Conservation (phyloP, 2,797 vertebrate species). For the Ceryle rudis region DNA sequence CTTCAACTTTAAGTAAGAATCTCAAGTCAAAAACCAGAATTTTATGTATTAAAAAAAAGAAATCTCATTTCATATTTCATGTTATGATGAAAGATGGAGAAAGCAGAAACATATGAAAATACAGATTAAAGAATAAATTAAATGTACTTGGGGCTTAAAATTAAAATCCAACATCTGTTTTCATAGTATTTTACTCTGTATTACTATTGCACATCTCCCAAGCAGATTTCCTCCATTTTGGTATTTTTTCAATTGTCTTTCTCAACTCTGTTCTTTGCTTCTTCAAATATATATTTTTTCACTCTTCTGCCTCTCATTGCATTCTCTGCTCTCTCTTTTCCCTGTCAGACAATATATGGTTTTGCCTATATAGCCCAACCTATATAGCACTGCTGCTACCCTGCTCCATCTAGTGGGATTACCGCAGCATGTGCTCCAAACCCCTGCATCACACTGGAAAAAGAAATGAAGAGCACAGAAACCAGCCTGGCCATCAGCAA, state of each 20-base stretch:
- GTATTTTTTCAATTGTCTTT: not conserved
- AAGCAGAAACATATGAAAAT: not conserved
- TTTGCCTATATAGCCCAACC: not conserved
- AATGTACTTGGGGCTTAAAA: not conserved
- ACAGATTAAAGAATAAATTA: not conserved
- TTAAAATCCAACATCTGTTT: not conserved
- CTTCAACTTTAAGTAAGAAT: not conserved
- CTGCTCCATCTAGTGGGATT: conserved; percentile 25
- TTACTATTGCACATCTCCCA: not conserved
- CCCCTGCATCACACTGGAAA: rapidly evolving
- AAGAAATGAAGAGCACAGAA: not conserved
- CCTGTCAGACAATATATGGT: not conserved
- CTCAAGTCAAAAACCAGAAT: not conserved
- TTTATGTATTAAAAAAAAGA: not conserved
- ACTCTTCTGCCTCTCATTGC: not conserved
- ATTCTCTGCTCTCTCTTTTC: not conserved
- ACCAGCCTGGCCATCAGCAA: not conserved
- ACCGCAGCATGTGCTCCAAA: not conserved
- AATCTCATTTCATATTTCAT: not conserved
- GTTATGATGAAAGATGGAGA: not conserved
- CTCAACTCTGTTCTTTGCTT: not conserved
- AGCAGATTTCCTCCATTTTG: not conserved
- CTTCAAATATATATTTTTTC: not conserved
- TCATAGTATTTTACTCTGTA: not conserved
- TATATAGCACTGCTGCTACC: not conserved